Evolutionary conservation across 2,888 invertebrate genomes (phyloP).

Genomic region (Epinotia bilunana): DNA sequence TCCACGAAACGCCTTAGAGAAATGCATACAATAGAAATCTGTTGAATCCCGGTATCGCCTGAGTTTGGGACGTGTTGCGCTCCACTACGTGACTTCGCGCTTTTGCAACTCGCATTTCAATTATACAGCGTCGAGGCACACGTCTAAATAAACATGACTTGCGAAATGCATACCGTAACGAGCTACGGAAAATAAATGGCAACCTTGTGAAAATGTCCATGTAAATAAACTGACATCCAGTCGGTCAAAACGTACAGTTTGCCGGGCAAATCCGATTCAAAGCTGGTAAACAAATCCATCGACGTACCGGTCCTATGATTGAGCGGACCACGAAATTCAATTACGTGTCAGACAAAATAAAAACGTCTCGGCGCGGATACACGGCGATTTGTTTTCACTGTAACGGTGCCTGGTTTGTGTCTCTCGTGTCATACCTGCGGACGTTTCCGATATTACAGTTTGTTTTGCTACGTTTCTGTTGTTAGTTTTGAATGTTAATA

Average conservation of each 20-base stretch:
- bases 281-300: constrained; percentile 62
- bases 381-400: constrained; percentile 78
- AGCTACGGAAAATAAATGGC: neutral
- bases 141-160: constrained; percentile 30
- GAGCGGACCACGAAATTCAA: constrained; percentile 78
- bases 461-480: neutral
- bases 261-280: constrained; percentile 48
- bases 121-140: constrained; percentile 24
- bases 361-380: constrained; percentile 65
- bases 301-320: constrained; percentile 63
- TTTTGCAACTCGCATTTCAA: constrained; percentile 30
- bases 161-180: constrained; percentile 4
- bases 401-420: constrained; percentile 59
- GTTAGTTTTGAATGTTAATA: neutral
- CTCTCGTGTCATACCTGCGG: constrained; percentile 23
- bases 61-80: constrained; percentile 26
- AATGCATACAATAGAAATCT: constrained; percentile 20
- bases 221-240: constrained; percentile 34
- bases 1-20: neutral
- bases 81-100: constrained; percentile 24
- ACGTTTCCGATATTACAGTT: neutral
- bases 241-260: constrained; percentile 44
- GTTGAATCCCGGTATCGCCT: neutral
- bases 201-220: constrained; percentile 1
- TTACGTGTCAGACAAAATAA: constrained; percentile 80